Conservation (phyloP, 2,888 invertebrate species). For the Lycocerus yunnanus region DNA sequence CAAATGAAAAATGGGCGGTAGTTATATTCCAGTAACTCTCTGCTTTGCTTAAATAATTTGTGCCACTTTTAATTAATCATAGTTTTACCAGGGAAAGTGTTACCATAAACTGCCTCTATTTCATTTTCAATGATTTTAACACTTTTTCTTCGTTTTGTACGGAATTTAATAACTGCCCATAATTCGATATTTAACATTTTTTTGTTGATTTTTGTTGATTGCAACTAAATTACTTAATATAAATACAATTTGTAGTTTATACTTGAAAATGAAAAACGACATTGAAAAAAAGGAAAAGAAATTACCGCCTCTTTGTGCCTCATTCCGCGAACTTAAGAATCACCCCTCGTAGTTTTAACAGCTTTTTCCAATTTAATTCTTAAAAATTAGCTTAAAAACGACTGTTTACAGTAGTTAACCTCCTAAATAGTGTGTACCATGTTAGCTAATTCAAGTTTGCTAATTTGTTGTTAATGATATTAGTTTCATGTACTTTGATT, state of each 20-base stretch:
- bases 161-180: not conserved
- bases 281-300: too few relatives aligned
- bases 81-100: not conserved
- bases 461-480: too few relatives aligned
- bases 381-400: too few relatives aligned
- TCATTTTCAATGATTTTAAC: not conserved
- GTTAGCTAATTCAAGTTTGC: too few relatives aligned
- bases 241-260: not conserved
- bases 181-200: not conserved
- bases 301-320: too few relatives aligned
- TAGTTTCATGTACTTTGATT: too few relatives aligned
- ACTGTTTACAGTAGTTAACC: too few relatives aligned
- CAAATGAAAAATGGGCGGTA: not conserved
- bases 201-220: not conserved
- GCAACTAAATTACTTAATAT: not conserved
- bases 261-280: not conserved
- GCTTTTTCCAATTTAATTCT: too few relatives aligned
- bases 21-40: not conserved
- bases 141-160: not conserved
- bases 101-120: not conserved
- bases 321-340: too few relatives aligned
- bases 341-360: too few relatives aligned
- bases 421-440: too few relatives aligned
- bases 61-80: not conserved
- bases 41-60: not conserved